These are phyloP conservation scores for Phylloscopus whistleri DNA, from an alignment of 2,113 vertebrate genomes.

Conservation along the genomic window DNA sequence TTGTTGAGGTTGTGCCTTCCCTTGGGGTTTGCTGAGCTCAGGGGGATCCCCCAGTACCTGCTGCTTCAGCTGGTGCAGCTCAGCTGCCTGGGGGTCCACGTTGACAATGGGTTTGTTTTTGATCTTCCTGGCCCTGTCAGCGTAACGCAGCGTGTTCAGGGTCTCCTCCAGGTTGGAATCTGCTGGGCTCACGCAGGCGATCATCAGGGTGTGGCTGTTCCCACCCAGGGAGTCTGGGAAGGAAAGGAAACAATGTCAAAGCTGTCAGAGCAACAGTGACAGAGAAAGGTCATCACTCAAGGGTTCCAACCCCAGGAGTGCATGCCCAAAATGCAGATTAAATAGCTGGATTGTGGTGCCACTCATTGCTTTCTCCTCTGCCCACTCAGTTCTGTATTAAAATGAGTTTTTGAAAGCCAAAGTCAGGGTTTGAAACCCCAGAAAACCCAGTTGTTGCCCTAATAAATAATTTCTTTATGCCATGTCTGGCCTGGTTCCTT, in stretches of 20 bases:
- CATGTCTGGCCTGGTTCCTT: background rate
- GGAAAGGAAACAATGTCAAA: background rate
- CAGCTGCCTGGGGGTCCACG: constrained; percentile 85
- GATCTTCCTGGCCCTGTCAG: constrained; percentile 95
- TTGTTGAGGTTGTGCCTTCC: background rate
- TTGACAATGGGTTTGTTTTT: constrained; percentile 96
- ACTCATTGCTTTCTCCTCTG: background rate
- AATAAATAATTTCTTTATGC: background rate
- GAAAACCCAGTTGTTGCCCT: background rate
- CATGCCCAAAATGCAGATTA: background rate
- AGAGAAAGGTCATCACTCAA: background rate
- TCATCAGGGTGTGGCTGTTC: constrained; percentile 97
- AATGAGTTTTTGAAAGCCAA: background rate
- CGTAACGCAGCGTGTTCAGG: constrained; percentile 93
- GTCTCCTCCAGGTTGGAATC: constrained; percentile 97
- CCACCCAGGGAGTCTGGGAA: constrained; percentile 90
- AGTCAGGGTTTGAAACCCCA: background rate
- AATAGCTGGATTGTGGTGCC: background rate
- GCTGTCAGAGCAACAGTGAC: background rate
- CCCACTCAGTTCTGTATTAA: background rate
- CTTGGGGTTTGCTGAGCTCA: background rate
- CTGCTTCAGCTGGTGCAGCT: constrained; percentile 83
- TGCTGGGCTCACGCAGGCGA: constrained; percentile 93
- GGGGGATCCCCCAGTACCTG: constrained; percentile 75
- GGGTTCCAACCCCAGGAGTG: rapidly evolving